phyloP scores from a whole-genome alignment of 2,888 invertebrate genomes.

The Torymus tubicola region DNA sequence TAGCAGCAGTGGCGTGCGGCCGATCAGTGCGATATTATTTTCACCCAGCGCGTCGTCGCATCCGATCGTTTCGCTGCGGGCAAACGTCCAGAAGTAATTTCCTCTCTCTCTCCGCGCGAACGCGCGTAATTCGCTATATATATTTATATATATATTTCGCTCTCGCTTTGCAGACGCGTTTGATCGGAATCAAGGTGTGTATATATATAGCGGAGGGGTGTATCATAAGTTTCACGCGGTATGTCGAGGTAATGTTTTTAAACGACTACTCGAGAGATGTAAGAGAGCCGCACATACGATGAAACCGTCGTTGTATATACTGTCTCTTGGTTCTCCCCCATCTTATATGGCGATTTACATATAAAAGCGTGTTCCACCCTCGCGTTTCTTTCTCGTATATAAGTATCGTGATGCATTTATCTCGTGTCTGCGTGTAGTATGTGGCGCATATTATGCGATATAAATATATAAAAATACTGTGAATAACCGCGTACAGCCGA shows the following conservation, averaged over 20 bases:
- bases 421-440: background rate
- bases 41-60: slow-evolving; percentile 8
- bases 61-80: slow-evolving; percentile 34
- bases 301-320: background rate
- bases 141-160: too few species aligned
- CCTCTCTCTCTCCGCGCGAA: background rate
- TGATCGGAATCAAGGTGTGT: slow-evolving; percentile 6
- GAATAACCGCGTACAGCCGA: background rate
- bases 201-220: background rate
- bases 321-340: background rate
- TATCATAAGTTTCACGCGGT: background rate
- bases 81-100: slow-evolving; percentile 15
- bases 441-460: slow-evolving; percentile 9
- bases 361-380: background rate
- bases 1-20: background rate
- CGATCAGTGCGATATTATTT: background rate
- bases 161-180: background rate
- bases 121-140: slow-evolving; percentile 14
- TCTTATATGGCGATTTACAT: slow-evolving; percentile 5
- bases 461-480: background rate
- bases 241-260: slow-evolving; percentile 29
- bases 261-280: background rate
- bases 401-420: background rate
- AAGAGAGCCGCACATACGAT: too few species aligned
- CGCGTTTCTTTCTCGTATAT: background rate